phyloP scores from a whole-genome alignment of 1,140 invertebrate species.

The Orchesella cincta region DNA sequence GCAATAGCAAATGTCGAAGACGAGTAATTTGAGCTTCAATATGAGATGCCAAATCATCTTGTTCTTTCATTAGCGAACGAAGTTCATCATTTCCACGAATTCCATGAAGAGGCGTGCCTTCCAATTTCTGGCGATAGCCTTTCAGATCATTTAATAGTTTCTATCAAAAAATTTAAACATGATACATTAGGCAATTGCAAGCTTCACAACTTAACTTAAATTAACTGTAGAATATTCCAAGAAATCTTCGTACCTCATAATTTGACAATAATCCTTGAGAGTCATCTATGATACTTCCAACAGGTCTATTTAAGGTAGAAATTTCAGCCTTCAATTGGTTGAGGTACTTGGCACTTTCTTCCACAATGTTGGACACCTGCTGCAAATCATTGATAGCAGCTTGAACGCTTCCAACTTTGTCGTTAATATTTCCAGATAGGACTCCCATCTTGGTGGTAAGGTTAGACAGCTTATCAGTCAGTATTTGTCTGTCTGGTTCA shows the following conservation, averaged over 20 bases:
- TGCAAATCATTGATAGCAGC: slow-evolving; percentile 77
- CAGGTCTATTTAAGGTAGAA: slow-evolving; percentile 77
- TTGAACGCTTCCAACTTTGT: slow-evolving; percentile 70
- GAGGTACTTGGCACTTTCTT: slow-evolving; percentile 77
- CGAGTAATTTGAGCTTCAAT: slow-evolving; percentile 82
- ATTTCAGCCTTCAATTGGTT: slow-evolving; percentile 78
- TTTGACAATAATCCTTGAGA: slow-evolving; percentile 73
- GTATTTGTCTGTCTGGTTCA: slow-evolving; percentile 77
- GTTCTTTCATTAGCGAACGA: slow-evolving; percentile 73
- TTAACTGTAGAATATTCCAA: slow-evolving; percentile 31
- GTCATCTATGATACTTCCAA: slow-evolving; percentile 81
- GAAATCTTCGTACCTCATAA: too few species aligned
- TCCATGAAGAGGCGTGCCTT: slow-evolving; percentile 62
- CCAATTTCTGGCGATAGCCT: slow-evolving; percentile 75
- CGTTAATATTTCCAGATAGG: slow-evolving; percentile 72
- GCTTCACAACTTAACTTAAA: not conserved
- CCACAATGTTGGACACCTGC: slow-evolving; percentile 72
- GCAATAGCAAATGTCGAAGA: slow-evolving; percentile 71
- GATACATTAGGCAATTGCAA: not conserved
- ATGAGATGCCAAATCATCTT: slow-evolving; percentile 73
- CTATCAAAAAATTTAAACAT: slow-evolving; percentile 45
- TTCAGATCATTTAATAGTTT: slow-evolving; percentile 76
- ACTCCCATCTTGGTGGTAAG: slow-evolving; percentile 74
- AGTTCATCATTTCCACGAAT: slow-evolving; percentile 72
- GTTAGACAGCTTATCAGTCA: slow-evolving; percentile 75